Evolutionary conservation across 2,113 vertebrate genomes (phyloP).

Genomic region (Dascyllus trimaculatus): DNA sequence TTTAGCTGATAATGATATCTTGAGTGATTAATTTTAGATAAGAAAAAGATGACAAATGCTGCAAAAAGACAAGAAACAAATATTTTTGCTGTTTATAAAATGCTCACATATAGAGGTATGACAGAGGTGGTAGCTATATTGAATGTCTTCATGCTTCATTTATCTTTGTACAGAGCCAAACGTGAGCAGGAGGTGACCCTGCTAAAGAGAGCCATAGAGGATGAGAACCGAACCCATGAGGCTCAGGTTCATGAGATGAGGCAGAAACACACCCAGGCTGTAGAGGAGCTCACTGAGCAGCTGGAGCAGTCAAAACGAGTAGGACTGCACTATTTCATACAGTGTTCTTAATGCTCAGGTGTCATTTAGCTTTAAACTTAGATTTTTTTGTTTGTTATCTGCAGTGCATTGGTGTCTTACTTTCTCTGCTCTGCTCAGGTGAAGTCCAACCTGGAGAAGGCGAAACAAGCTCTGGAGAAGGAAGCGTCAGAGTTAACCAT

Average conservation of each 20-base stretch:
- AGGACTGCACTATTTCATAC: conserved; percentile 13
- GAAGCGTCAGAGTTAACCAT: conserved; percentile 89
- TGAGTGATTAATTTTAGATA: neutral
- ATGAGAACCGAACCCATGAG: conserved; percentile 92
- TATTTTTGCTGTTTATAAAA: too few species aligned
- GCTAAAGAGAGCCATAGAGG: conserved; percentile 93
- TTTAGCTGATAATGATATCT: neutral
- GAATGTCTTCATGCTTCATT: neutral
- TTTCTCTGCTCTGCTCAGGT: conserved; percentile 80
- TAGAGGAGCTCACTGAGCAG: conserved; percentile 94
- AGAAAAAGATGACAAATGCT: neutral
- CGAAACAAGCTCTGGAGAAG: conserved; percentile 93
- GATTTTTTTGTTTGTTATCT: neutral
- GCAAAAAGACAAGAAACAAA: neutral
- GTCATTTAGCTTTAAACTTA: neutral
- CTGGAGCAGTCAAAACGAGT: conserved; percentile 96
- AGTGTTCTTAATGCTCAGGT: neutral
- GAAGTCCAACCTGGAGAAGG: conserved; percentile 93
- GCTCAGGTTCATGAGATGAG: conserved; percentile 95
- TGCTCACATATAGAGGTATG: neutral
- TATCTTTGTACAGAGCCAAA: conserved; percentile 87
- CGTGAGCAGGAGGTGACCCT: conserved; percentile 94
- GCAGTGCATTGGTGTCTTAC: neutral
- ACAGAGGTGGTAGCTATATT: neutral
- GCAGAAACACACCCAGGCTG: conserved; percentile 92